phyloP scores from a whole-genome alignment of 2,797 vertebrate genomes.

The Anguilla marmorata region DNA sequence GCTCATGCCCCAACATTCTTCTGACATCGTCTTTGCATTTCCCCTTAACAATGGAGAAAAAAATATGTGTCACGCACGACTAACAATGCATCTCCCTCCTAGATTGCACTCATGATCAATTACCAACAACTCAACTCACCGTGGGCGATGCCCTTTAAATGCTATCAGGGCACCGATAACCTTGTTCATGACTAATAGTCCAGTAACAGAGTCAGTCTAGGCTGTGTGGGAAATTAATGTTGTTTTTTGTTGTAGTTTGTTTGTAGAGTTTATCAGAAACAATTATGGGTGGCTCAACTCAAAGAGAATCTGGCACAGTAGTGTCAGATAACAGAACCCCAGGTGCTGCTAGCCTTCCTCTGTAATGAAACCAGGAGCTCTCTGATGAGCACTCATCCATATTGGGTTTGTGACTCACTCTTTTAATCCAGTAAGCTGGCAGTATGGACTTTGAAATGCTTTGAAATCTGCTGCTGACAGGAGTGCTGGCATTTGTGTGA shows the following conservation, averaged over 20 bases:
- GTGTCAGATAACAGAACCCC: not conserved
- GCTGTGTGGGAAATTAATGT: not conserved
- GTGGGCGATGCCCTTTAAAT: not conserved
- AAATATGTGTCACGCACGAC: not conserved
- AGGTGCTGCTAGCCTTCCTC: not conserved
- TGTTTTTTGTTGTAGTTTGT: not conserved
- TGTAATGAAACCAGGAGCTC: not conserved
- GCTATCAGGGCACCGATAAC: not conserved
- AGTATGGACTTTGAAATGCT: not conserved
- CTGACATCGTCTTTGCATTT: not conserved
- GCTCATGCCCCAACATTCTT: not conserved
- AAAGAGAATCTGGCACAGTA: not conserved
- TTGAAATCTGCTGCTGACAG: conserved; percentile 18
- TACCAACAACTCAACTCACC: not conserved
- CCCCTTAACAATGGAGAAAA: not conserved
- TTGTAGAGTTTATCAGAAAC: not conserved
- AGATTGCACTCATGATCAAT: not conserved
- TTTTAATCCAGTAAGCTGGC: conserved; percentile 12
- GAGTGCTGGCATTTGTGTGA: conserved; percentile 9
- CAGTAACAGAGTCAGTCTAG: not conserved
- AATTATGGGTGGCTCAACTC: not conserved
- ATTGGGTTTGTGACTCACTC: conserved; percentile 10
- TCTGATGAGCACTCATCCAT: conserved; percentile 2
- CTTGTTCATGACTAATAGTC: conserved; percentile 12
- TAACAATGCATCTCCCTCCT: not conserved